Conservation (phyloP, 2,888 invertebrate genomes). For the Polydrusus cervinus region DNA sequence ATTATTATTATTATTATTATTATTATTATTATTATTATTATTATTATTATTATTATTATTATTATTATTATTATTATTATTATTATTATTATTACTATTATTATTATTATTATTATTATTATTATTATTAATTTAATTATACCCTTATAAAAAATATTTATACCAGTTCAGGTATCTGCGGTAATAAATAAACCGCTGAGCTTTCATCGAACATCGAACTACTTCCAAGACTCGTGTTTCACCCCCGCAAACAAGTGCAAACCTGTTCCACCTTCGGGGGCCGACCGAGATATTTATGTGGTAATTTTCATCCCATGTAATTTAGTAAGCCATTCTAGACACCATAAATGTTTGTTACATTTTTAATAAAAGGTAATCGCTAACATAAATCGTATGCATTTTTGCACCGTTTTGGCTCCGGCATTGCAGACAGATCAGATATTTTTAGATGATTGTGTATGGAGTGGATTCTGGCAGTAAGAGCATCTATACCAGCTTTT, state of each 20-base stretch:
- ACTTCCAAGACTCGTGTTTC: conserved; percentile 51
- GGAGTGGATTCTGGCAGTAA: too few species aligned
- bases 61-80: too few species aligned
- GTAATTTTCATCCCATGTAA: conserved; percentile 58
- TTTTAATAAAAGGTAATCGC: conserved; percentile 55
- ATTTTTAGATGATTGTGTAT: too few species aligned
- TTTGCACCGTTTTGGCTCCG: conserved; percentile 31
- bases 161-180: conserved; percentile 10
- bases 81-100: too few species aligned
- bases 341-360: conserved; percentile 58
- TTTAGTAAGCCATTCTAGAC: conserved; percentile 59
- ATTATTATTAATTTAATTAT: too few species aligned
- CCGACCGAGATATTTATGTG: conserved; percentile 59
- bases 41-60: too few species aligned
- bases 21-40: too few species aligned
- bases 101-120: too few species aligned
- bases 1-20: too few species aligned
- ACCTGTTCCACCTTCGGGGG: conserved; percentile 58
- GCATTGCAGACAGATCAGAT: not conserved
- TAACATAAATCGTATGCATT: conserved; percentile 50
- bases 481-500: too few species aligned
- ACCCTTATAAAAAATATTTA: not conserved
- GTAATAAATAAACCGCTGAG: conserved; percentile 41
- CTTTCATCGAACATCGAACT: conserved; percentile 49
- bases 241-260: conserved; percentile 58